Base-by-base conservation (phyloP, 1,140 invertebrate species). In the Archegozetes longisetosus region DNA sequence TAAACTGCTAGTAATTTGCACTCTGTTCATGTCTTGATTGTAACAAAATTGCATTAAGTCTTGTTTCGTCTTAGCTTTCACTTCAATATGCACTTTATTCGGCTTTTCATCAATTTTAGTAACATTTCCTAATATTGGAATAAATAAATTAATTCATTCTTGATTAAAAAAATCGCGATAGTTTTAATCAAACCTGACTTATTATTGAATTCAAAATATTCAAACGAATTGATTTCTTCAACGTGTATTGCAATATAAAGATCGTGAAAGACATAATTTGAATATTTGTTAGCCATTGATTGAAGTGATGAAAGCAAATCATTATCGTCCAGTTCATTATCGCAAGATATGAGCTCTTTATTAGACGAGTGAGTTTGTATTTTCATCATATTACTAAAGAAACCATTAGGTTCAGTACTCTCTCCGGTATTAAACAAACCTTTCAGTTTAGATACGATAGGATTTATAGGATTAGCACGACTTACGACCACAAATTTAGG, bases 381-480 rank as follows among this genome's bases (percentile, higher is more conserved):
- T n/a, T n/a, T 40, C 32, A 40, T 40, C 32, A 40, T 40, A 6
- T 6, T 6, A 40, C 17, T 40, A 9, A 9, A 17, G 6, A 9
- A 17, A 17, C 17, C 32, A 40, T 17, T 17, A 40, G 6, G 6
- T 6, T 40, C 32, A 40, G 47, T 3, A 22, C 29, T 9, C 14
- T 1, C 1, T 20, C 28, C 51, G 0, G 22, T 9, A 26, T 52
- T 24, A 24, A 62, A 60, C 17, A 62, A 55, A 12, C 58, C 25
- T 27, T 54, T 55, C 26, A 62, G 52, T 48, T 51, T 49, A 13
- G 25, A 51, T 22, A 62, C 25, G 25, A 62, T 51, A 17, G 50
- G 50, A 60, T 62, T 62, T 1, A 59, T 24, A 20, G 61, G 61
- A n/a, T 62, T 56, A 1, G 61, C 61, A 26, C 61, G 29, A 29